Conservation (phyloP, 2,888 invertebrate genomes). For the Oscheius sp. region DNA sequence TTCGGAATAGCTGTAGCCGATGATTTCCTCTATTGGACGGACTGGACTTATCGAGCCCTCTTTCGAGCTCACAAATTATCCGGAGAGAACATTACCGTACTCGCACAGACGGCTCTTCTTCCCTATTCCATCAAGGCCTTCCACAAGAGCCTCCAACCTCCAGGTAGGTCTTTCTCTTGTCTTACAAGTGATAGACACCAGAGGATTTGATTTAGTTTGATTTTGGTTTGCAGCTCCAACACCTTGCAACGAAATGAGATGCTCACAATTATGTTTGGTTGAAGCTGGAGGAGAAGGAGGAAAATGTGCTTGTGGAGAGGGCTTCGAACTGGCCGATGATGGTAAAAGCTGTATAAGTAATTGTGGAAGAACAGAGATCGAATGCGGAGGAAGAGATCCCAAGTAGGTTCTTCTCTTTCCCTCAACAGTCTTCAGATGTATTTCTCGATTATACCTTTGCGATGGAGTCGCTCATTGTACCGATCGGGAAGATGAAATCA, state of each 20-base stretch:
- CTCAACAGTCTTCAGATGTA: too few species aligned
- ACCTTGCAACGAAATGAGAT: constrained; percentile 79
- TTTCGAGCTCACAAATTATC: constrained; percentile 80
- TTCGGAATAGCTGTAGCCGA: constrained; percentile 92
- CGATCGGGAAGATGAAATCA: constrained; percentile 59
- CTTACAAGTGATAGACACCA: too few species aligned
- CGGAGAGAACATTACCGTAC: constrained; percentile 89
- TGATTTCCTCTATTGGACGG: constrained; percentile 90
- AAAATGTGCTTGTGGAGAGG: constrained; percentile 63
- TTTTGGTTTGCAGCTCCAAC: constrained; percentile 56
- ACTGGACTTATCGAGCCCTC: constrained; percentile 79
- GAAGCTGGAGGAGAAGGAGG: constrained; percentile 69
- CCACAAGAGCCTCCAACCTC: constrained; percentile 89
- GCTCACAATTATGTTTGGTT: constrained; percentile 89
- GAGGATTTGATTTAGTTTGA: too few species aligned
- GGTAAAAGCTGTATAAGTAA: constrained; percentile 55
- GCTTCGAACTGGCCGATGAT: constrained; percentile 57
- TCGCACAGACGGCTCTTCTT: constrained; percentile 90
- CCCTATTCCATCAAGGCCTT: constrained; percentile 93
- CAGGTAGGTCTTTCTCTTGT: constrained; percentile 60
- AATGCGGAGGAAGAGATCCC: constrained; percentile 64
- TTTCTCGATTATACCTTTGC: constrained; percentile 61
- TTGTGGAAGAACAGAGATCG: constrained; percentile 54
- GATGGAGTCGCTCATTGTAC: constrained; percentile 63
- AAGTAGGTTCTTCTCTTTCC: constrained; percentile 41